Base-by-base conservation (phyloP, 2,113 vertebrate genomes). In the Corythornis cristatus region DNA sequence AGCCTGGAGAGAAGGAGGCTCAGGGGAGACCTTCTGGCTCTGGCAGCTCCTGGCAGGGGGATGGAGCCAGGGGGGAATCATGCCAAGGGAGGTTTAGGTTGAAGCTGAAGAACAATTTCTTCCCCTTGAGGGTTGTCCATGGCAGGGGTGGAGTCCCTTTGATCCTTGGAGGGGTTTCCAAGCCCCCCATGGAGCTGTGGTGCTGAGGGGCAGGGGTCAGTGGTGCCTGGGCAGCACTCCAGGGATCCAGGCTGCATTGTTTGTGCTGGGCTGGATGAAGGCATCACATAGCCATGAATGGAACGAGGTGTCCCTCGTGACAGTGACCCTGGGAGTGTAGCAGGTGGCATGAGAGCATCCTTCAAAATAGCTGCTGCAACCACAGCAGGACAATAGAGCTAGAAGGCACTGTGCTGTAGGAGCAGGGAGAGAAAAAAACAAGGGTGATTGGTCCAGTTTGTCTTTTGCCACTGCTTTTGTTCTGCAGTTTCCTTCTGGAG, bases 261-360 rank as follows among this genome's bases (percentile, higher is more conserved):
- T 51, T 43, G 22, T 23, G 53, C 68, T 2, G 0, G 9, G 74
- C 22, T 46, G 50, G 43, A 23, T 58, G 75, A 73, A 62, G 65
- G 70, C 79, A 76, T 60, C 0, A 1, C 71, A 31, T 17, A 60
- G 71, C 40, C 54, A 43, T 5, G 83, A 29, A 15, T 3, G 76
- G 87, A 75, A 67, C 0, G 3, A 71, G 51, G 40, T 0, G 6
- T 13, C 31, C 57, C 15, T 45, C 11, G 2, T 62, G 74, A 68
- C 82, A 29, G 3, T 3, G 50, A 56, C 16, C 57, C 37, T 1
- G 0, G 8, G 15, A 26, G 15, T 2, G 14, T 26, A 5, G 48
- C 65, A 2, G 9, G 51, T 58, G 71, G 33, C 67, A 12, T 43
- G 75, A 65, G 18, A 71, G 3, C 43, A 64, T 35, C 88, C 90